Conservation (phyloP, 2,113 vertebrate genomes). For the Thunnus thynnus region DNA sequence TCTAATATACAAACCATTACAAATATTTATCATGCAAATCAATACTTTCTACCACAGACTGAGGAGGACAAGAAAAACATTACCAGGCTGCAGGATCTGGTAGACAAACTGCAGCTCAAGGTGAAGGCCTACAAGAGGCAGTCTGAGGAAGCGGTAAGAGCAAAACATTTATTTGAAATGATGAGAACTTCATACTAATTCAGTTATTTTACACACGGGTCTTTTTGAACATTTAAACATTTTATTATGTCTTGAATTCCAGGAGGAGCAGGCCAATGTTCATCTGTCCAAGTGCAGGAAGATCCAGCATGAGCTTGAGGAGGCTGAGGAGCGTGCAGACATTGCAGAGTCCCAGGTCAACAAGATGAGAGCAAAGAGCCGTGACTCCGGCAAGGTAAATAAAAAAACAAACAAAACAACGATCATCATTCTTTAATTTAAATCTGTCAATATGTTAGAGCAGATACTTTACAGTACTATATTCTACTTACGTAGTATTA, state of each 20-base stretch:
- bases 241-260: not conserved
- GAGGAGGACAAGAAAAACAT: conserved; percentile 78
- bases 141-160: conserved; percentile 88
- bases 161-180: no score
- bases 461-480: no score
- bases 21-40: not conserved
- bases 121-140: conserved; percentile 96
- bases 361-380: conserved; percentile 87
- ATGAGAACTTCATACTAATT: no score
- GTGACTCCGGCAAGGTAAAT: conserved; percentile 83
- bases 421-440: no score
- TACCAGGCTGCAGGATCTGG: conserved; percentile 80
- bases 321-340: conserved; percentile 89
- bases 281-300: conserved; percentile 85
- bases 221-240: no score
- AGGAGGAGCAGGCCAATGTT: conserved; percentile 81
- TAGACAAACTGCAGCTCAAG: conserved; percentile 89
- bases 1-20: not conserved
- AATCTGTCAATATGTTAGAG: no score
- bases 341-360: conserved; percentile 89
- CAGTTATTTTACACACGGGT: no score
- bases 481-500: no score
- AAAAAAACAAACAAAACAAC: no score
- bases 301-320: conserved; percentile 88
- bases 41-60: conserved; percentile 48